phyloP scores from a whole-genome alignment of 2,888 invertebrate genomes.

The Stegophylla sp. region DNA sequence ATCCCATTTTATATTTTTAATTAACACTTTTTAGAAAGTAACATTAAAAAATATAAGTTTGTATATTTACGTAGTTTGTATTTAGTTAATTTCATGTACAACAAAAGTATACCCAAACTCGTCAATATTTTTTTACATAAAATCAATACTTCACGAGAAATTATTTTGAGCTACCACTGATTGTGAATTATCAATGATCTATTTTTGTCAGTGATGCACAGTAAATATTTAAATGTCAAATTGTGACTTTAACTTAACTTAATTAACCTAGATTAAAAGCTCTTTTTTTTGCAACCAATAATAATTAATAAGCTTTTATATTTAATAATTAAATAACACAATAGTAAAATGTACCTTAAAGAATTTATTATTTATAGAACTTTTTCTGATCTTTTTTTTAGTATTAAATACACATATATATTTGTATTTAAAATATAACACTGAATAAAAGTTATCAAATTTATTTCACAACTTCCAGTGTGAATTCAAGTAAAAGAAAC shows the following conservation, averaged over 20 bases:
- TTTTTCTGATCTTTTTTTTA: background rate
- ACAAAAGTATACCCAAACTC: background rate
- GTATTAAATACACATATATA: background rate
- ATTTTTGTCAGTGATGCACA: conserved; percentile 45
- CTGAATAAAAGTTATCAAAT: background rate
- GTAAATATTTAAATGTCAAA: conserved; percentile 19
- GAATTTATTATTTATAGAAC: background rate
- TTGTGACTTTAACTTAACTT: conserved; percentile 11
- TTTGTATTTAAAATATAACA: background rate
- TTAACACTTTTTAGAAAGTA: background rate
- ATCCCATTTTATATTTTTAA: background rate
- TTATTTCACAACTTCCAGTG: background rate
- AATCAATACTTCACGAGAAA: background rate
- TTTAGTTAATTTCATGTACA: background rate
- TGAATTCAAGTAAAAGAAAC: conserved; percentile 10
- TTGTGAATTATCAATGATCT: conserved; percentile 19
- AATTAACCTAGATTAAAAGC: conserved; percentile 22
- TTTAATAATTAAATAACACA: background rate
- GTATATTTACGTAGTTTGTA: too few species aligned
- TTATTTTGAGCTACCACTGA: conserved; percentile 10
- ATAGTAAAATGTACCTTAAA: background rate
- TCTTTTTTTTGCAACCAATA: background rate
- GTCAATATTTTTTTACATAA: background rate
- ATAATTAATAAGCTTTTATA: conserved; percentile 5
- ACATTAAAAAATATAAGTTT: background rate